Evolutionary conservation across 2,113 vertebrate species (phyloP).

Genomic region (Tetraodon nigroviridis): DNA sequence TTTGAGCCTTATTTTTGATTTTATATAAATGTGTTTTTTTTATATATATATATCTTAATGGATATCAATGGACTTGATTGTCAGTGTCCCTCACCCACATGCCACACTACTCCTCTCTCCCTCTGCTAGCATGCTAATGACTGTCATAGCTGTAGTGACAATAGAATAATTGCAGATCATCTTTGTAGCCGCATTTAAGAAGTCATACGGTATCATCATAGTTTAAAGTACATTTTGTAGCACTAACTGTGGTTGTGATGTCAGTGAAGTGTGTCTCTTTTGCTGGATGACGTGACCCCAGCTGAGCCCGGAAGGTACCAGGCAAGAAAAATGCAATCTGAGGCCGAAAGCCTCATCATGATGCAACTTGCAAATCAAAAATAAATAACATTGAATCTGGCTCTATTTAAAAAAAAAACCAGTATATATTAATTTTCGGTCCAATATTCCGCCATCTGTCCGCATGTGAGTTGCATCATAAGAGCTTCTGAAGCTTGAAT

Average conservation of each 20-base stretch:
- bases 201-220: constrained; percentile 1
- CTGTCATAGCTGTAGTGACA: constrained; percentile 65
- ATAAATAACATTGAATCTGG: constrained; percentile 50
- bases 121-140: constrained; percentile 72
- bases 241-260: constrained; percentile 55
- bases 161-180: constrained; percentile 17
- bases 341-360: constrained; percentile 61
- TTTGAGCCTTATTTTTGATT: constrained; percentile 74
- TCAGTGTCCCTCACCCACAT: constrained; percentile 79
- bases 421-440: not conserved
- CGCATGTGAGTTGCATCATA: constrained; percentile 62
- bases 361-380: constrained; percentile 60
- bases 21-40: constrained; percentile 79
- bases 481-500: constrained; percentile 43
- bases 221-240: constrained; percentile 40
- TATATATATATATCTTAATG: constrained; percentile 70
- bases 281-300: constrained; percentile 68
- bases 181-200: constrained; percentile 17
- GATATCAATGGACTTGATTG: constrained; percentile 80
- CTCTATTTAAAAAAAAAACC: not conserved
- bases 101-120: constrained; percentile 78
- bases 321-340: constrained; percentile 52
- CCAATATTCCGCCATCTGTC: constrained; percentile 46
- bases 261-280: constrained; percentile 64
- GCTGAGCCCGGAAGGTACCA: constrained; percentile 64